Evolutionary conservation across 2,888 invertebrate species (phyloP), one percentile per base, ranked within the genome.

Genomic region (Calameuta filiformis): DNA sequence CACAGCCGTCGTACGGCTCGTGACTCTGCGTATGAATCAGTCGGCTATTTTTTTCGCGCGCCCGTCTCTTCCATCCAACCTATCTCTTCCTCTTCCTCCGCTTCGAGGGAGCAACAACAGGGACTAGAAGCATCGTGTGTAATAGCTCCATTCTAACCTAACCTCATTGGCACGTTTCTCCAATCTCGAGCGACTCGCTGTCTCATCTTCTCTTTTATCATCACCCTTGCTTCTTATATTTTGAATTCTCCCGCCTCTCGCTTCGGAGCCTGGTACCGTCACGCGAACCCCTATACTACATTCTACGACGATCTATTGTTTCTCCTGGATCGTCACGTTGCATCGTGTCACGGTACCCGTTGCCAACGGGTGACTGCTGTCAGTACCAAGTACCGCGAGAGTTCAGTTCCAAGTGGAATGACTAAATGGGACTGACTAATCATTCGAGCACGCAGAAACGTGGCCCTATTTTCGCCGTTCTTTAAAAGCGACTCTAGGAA

Each of bases 11-110:
- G 80, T 77, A 74, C 77, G 75, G 76, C 83, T 86, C 86, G 86
- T 87, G 87, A 86, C 89, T 84, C 83, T 80, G 85, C 83, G 86
- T 84, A 88, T 88, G 88, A 89, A 88, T 88, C 87, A 88, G 86
- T 82, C 83, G 79, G 83, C 86, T 86, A 85, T 87, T 88, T 85
- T 85, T 85, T 88, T 86, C 85, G 81, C 81, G 56, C 56, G 1
- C 73, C 35, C 68, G 12, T n/a, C 75, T 75, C 75, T 75, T 30
- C 40, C 40, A 33, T 37, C 56, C 30, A 12, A 12, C 68, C 23
- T 34, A 69, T 68, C 68, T 73, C 73, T 40, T 74, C 73, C 37
- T 73, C 68, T 73, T 31, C 76, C 15, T 75, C 68, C 35, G 30
- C 69, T 68, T 69, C 74, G 15, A 56, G 56, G 23, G 56, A 56